phyloP scores from a whole-genome alignment of 2,113 vertebrate species.

The Ibidorhyncha struthersii region DNA sequence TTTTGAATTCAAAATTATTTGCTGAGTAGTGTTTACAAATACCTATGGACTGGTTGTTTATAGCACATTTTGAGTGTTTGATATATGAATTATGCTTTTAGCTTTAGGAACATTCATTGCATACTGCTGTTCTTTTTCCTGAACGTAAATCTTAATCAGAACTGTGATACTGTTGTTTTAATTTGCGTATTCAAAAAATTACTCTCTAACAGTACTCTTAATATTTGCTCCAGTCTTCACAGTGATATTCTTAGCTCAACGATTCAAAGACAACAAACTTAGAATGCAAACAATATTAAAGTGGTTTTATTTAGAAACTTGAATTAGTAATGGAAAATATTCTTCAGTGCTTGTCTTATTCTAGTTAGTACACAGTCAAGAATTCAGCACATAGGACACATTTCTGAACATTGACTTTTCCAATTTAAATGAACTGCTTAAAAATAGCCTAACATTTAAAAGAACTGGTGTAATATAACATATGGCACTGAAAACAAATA shows the following conservation, averaged over 20 bases:
- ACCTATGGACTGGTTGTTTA: background rate
- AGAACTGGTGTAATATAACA: background rate
- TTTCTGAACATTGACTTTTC: slow-evolving; percentile 18
- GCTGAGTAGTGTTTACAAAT: background rate
- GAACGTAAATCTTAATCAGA: background rate
- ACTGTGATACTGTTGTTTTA: background rate
- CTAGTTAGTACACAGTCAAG: slow-evolving; percentile 6
- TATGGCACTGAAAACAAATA: slow-evolving; percentile 27
- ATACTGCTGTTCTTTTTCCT: background rate
- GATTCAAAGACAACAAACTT: background rate
- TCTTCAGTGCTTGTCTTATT: background rate
- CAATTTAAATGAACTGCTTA: slow-evolving; percentile 20
- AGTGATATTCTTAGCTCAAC: background rate
- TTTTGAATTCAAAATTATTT: background rate
- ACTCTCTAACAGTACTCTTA: background rate
- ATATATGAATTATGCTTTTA: background rate
- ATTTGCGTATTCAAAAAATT: background rate
- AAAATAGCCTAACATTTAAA: slow-evolving; percentile 38
- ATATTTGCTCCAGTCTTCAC: background rate
- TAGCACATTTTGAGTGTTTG: background rate
- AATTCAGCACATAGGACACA: slow-evolving; percentile 5
- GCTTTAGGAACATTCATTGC: background rate
- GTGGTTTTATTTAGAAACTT: slow-evolving; percentile 36
- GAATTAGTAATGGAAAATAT: slow-evolving; percentile 38
- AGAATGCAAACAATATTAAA: background rate